Base-by-base conservation (phyloP, 1,140 invertebrate genomes). In the Formica selysi region DNA sequence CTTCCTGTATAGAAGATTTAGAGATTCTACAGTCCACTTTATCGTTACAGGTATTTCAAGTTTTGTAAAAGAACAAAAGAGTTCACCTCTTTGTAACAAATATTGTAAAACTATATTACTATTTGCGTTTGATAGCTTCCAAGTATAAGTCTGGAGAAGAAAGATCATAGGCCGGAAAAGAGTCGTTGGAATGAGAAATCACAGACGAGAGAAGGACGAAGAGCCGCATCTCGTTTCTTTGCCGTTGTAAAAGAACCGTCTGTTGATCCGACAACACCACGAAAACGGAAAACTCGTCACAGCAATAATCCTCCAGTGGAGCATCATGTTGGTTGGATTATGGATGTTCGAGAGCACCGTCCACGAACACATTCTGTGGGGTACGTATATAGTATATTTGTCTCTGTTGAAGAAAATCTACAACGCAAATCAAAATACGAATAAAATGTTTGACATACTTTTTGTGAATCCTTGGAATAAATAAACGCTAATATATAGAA, bases 311-410 rank as follows among this genome's bases (percentile, higher is more conserved):
- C 98, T 65, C 98, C 98, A 0, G 96, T 98, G 61, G 99, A 99
- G 93, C 97, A 98, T 92, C 98, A 99, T 93, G 98, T 99, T 57
- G 99, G 99, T 32, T 99, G 99, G 99, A 97, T 99, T 86, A 97
- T 99, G 96, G 98, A 99, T 94, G 96, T 97, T 6, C 97, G 97
- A 90, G 98, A 98, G 93, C 98, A 98, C 94, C 95, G 97, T 26
- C 96, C 96, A 11, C 95, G 97, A 84, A 98, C 97, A 29, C 97
- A 97, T 83, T 98, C 98, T 84, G 96, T 97, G 10, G 96, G 96
- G 96, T 97, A 93, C 91, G 70, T 80, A 59, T 80, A 51, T 16
- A 48, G 3, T 48, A 44, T 41, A 68, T 68, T 76, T 5, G n/a
- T 38, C 4, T 22, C 26, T 6, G 11, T 19, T 36, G n/a, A 19